Evolutionary conservation across 2,113 vertebrate genomes (phyloP), one percentile per base, ranked within the genome.

Genomic region (Galbula dea): DNA sequence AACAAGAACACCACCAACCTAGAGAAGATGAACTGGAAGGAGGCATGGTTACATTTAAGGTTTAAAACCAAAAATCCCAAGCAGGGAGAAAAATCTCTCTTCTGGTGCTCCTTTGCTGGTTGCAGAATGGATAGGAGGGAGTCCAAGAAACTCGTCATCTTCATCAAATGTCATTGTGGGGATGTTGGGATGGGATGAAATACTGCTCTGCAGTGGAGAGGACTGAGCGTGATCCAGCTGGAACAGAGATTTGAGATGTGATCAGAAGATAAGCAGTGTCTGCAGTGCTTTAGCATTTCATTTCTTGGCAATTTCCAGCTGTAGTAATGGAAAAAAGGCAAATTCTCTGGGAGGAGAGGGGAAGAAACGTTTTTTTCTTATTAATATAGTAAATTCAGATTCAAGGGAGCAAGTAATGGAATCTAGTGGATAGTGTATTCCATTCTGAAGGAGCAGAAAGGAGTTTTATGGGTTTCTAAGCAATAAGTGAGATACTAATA

Each of bases 321-420:
- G 37, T 82, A 81, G 74, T 79, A 87, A 85, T 91, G 84, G 94
- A 95, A 96, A 92, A 90, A 18, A 36, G 65, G 92, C 86, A 5
- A 20, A 58, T 41, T 27, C 61, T 86, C 52, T n/a, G 45, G 20
- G 39, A 94, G 62, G 67, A 67, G 51, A 81, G 59, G 14, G 63
- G 86, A 95, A 63, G 65, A 69, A 90, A 78, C n/a, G 4, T 59
- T 45, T 72, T 59, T 90, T 22, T 27, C 26, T 37, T 86, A 88
- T 32, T 90, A 85, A 62, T 75, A 29, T 45, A 87, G 54, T 46
- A 59, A 88, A 93, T 82, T 83, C 62, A 86, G 51, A 81, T 68
- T 67, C 52, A 79, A 3, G 71, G 57, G 7, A 82, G 77, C 66
- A 65, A 75, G 65, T 77, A 63, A 32, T 86, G 32, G 90, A 78